phyloP scores from a whole-genome alignment of 2,797 vertebrate species.

The Sciurus carolinensis region DNA sequence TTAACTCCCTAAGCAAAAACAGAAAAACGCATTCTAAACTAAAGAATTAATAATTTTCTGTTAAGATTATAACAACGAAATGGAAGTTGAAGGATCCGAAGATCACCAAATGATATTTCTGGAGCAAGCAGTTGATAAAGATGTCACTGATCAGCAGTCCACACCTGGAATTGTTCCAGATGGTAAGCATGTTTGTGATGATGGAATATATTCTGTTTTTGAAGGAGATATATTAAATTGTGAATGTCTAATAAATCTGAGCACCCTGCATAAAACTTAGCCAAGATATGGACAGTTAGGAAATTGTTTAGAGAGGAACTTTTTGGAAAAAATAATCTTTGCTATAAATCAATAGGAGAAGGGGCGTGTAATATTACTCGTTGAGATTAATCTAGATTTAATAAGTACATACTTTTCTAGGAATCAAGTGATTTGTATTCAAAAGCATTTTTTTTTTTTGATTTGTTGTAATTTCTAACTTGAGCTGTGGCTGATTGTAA shows the following conservation, averaged over 20 bases:
- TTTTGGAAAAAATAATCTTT: conserved; percentile 9
- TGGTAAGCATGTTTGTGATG: conserved; percentile 85
- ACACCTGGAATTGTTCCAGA: conserved; percentile 84
- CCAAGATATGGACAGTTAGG: not conserved
- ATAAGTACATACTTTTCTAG: not conserved
- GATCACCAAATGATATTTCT: conserved; percentile 83
- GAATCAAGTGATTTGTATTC: conserved; percentile 37
- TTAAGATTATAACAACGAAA: conserved; percentile 88
- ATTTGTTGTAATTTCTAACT: conserved; percentile 27
- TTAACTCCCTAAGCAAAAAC: not conserved
- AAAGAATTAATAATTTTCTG: conserved; percentile 64
- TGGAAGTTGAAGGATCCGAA: conserved; percentile 87
- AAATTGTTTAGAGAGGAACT: not conserved
- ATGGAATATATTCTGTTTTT: not conserved
- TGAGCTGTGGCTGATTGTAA: not conserved
- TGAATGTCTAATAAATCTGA: not conserved
- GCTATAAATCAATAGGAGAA: not conserved
- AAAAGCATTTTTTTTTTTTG: not conserved
- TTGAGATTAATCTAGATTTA: not conserved
- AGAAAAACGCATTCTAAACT: not conserved
- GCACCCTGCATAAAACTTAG: not conserved
- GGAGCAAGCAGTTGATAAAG: conserved; percentile 77
- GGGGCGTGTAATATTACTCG: not conserved
- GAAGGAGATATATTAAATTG: not conserved
- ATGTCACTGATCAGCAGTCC: conserved; percentile 75